phyloP scores from a whole-genome alignment of 1,140 invertebrate species.

The Triops cancriformis region DNA sequence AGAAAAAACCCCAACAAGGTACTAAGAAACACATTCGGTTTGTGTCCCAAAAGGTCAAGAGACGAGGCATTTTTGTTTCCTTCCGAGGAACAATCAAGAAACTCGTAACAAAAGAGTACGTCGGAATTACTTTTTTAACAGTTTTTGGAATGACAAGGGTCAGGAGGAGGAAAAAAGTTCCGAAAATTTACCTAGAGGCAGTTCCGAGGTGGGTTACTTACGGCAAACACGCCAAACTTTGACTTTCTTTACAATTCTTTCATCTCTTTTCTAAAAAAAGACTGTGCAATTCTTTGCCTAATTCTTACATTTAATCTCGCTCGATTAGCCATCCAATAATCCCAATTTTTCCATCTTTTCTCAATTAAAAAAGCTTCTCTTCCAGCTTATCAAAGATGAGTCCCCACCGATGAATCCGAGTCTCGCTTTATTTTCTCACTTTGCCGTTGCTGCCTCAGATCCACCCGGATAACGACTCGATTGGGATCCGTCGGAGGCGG shows the following conservation, averaged over 20 bases:
- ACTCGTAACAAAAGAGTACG: background rate
- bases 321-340: background rate
- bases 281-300: background rate
- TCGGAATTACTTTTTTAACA: background rate
- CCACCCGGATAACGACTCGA: conserved; percentile 55
- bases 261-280: background rate
- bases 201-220: background rate
- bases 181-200: background rate
- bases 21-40: background rate
- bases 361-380: background rate
- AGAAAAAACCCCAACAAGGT: background rate
- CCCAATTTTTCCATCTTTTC: background rate
- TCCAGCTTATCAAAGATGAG: too few species aligned
- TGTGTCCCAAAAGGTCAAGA: conserved; percentile 11
- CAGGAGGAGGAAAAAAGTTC: background rate
- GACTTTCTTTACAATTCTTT: background rate
- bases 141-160: background rate
- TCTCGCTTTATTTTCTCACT: conserved; percentile 19
- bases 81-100: background rate
- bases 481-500: conserved; percentile 45
- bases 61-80: background rate
- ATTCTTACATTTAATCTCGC: background rate
- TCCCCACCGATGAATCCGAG: conserved; percentile 15
- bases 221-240: too few species aligned
- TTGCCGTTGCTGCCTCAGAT: conserved; percentile 33